Conservation (phyloP, 2,113 vertebrate species). For the Centropristis striata region DNA sequence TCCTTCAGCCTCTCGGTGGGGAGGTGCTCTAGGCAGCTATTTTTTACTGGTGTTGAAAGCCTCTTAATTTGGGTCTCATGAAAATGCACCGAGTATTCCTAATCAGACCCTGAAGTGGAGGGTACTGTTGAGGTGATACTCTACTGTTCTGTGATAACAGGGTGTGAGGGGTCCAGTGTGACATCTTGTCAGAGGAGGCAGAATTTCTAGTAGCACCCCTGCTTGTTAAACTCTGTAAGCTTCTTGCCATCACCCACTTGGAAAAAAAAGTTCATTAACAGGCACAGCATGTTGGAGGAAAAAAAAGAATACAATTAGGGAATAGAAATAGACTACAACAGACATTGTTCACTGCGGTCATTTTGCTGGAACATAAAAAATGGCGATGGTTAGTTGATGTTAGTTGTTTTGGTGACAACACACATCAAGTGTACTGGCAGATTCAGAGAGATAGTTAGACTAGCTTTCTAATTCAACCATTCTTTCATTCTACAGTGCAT, state of each 20-base stretch:
- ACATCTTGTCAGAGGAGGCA: constrained; percentile 56
- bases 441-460: too few relatives aligned
- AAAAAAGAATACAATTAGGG: constrained; percentile 11
- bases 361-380: too few relatives aligned
- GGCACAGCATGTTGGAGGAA: constrained; percentile 42
- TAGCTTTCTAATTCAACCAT: too few relatives aligned
- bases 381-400: too few relatives aligned
- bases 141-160: constrained; percentile 49
- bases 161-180: constrained; percentile 39
- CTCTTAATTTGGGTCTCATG: constrained; percentile 62
- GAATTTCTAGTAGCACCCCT: constrained; percentile 50
- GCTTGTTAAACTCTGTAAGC: constrained; percentile 57
- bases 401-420: too few relatives aligned
- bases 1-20: constrained; percentile 56
- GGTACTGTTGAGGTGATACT: constrained; percentile 43
- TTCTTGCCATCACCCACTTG: constrained; percentile 38
- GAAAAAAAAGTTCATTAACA: constrained; percentile 49
- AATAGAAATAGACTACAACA: too few relatives aligned
- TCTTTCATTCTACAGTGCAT: too few relatives aligned
- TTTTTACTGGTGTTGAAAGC: constrained; percentile 50
- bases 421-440: too few relatives aligned
- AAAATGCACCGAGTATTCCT: constrained; percentile 59
- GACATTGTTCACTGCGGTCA: too few relatives aligned
- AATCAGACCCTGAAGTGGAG: constrained; percentile 58
- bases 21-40: constrained; percentile 38